phyloP scores from a whole-genome alignment of 2,113 vertebrate species.

The Madoqua kirkii region DNA sequence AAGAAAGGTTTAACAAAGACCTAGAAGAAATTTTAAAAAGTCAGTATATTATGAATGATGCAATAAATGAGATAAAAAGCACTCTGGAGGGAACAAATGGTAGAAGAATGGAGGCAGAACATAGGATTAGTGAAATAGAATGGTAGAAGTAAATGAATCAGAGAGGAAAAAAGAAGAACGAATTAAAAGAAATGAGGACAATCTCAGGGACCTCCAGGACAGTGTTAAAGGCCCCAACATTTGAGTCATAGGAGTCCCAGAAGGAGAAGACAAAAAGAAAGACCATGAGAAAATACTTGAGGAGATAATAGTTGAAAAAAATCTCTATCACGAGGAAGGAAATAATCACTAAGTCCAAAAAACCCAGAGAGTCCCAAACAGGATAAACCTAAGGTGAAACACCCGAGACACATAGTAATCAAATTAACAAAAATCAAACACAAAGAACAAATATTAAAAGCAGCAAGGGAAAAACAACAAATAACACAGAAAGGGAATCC shows the following conservation, averaged over 20 bases:
- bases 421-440: background rate
- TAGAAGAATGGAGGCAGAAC: background rate
- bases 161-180: background rate
- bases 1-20: background rate
- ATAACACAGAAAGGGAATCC: background rate
- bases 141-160: background rate
- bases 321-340: background rate
- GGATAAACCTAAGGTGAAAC: background rate
- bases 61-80: background rate
- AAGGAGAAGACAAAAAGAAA: background rate
- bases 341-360: background rate
- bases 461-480: background rate
- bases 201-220: background rate
- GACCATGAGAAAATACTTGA: background rate
- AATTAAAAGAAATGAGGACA: background rate
- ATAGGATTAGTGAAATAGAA: background rate
- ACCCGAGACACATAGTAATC: background rate
- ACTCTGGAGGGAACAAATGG: background rate
- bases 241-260: background rate
- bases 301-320: background rate
- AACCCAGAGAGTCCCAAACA: background rate
- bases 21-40: too few relatives aligned
- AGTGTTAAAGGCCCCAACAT: background rate
- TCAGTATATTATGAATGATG: too few relatives aligned
- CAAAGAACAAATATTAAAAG: background rate